These are phyloP conservation scores for Choreutis nemorana DNA, from an alignment of 2,888 invertebrate genomes.

Conservation along the genomic window DNA sequence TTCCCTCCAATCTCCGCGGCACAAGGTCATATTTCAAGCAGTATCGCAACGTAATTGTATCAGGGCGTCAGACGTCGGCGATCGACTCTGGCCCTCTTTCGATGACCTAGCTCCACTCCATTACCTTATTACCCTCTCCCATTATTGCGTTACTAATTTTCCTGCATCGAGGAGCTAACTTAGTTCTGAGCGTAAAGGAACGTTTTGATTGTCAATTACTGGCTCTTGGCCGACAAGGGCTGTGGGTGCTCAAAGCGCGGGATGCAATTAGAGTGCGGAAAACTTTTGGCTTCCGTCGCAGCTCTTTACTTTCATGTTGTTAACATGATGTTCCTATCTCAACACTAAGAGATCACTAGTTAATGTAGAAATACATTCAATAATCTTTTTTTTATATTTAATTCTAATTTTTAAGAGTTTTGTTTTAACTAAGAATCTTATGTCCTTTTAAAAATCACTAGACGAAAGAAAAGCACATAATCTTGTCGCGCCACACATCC, in stretches of 20 bases:
- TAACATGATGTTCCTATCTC: too few relatives aligned
- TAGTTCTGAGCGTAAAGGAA: slow-evolving; percentile 47
- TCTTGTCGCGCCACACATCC: too few relatives aligned
- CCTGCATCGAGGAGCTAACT: slow-evolving; percentile 54
- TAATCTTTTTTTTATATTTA: too few relatives aligned
- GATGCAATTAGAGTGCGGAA: slow-evolving; percentile 48
- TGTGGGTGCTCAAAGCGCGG: slow-evolving; percentile 38
- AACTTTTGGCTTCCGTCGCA: slow-evolving; percentile 35
- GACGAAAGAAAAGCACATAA: too few relatives aligned
- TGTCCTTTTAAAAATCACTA: too few relatives aligned
- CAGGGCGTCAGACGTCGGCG: slow-evolving; percentile 22
- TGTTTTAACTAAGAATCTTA: too few relatives aligned
- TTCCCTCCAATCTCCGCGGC: too few relatives aligned
- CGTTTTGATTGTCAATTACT: slow-evolving; percentile 62
- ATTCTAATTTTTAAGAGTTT: too few relatives aligned
- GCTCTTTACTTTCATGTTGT: too few relatives aligned
- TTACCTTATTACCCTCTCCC: slow-evolving; percentile 54
- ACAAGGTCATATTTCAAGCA: slow-evolving; percentile 32
- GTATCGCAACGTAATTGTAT: slow-evolving; percentile 44
- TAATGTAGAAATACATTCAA: too few relatives aligned
- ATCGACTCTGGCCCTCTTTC: slow-evolving; percentile 21
- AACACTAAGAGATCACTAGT: too few relatives aligned
- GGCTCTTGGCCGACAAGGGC: slow-evolving; percentile 45
- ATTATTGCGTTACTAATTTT: slow-evolving; percentile 63
- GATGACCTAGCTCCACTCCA: slow-evolving; percentile 50